Evolutionary conservation across 2,888 invertebrate genomes (phyloP).

Genomic region (Lepidocyrtinus sp.): DNA sequence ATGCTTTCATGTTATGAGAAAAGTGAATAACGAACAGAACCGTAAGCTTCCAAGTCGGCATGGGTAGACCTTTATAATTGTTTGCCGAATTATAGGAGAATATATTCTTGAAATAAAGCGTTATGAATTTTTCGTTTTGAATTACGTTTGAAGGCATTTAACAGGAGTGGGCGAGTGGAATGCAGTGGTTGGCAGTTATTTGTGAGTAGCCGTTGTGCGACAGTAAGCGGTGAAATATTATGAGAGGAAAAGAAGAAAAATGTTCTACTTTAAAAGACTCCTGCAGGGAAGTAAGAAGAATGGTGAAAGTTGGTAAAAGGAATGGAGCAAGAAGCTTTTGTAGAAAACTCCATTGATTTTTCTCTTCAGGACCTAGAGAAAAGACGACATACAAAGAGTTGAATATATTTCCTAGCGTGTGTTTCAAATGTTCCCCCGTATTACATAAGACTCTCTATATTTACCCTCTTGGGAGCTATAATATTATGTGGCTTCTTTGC

Average conservation of each 20-base stretch:
- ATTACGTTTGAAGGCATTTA: not conserved
- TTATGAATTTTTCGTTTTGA: conserved; percentile 11
- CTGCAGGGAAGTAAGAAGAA: conserved; percentile 32
- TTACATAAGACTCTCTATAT: not conserved
- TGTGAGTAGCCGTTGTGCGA: conserved; percentile 41
- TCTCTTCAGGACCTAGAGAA: conserved; percentile 28
- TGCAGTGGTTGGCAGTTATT: conserved; percentile 41
- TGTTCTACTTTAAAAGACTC: conserved; percentile 55
- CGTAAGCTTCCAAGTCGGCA: not conserved
- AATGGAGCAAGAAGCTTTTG: conserved; percentile 18
- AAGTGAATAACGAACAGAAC: not conserved
- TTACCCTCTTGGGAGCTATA: not conserved
- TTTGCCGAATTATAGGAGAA: not conserved
- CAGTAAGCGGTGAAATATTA: conserved; percentile 58
- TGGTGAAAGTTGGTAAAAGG: conserved; percentile 36
- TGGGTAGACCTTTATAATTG: too few species aligned
- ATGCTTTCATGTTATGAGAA: not conserved
- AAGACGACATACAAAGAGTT: not conserved
- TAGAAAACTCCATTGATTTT: conserved; percentile 58
- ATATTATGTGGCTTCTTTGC: too few species aligned
- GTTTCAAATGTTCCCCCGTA: not conserved
- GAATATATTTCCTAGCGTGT: too few species aligned
- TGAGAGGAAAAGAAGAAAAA: conserved; percentile 59
- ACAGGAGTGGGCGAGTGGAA: not conserved
- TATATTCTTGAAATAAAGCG: not conserved